Percentiles rank a stretch among this genome's conserved stretches.
phyloP scores from a whole-genome alignment of 2,888 invertebrate genomes.

The Diarsia brunnea region DNA sequence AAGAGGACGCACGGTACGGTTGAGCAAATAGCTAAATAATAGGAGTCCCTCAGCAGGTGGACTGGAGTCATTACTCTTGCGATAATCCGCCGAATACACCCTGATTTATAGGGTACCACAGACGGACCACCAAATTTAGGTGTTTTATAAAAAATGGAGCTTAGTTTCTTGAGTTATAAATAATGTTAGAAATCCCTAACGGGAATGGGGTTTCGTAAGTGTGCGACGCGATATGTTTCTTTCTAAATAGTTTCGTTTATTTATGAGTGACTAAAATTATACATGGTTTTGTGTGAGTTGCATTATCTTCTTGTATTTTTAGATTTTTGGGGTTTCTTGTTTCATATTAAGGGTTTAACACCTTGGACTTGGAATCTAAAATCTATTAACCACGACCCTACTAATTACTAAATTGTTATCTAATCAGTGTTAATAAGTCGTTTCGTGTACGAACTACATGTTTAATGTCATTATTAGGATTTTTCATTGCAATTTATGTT shows the following conservation, averaged over 20 bases:
- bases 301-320: slow-evolving; percentile 31
- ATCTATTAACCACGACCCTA: neutral
- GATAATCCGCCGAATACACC: slow-evolving; percentile 89
- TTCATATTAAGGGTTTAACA: no score
- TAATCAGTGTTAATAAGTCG: neutral
- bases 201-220: slow-evolving; percentile 74
- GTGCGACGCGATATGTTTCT: slow-evolving; percentile 60
- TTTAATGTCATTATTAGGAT: no score
- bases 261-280: slow-evolving; percentile 42
- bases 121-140: slow-evolving; percentile 89
- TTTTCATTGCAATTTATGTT: neutral
- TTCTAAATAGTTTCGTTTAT: slow-evolving; percentile 62
- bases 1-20: slow-evolving; percentile 74
- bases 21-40: slow-evolving; percentile 87
- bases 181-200: slow-evolving; percentile 84
- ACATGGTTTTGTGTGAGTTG: slow-evolving; percentile 21
- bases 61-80: slow-evolving; percentile 89
- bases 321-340: neutral
- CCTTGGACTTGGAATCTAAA: neutral
- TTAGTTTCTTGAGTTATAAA: slow-evolving; percentile 87
- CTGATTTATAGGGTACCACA: slow-evolving; percentile 87
- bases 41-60: slow-evolving; percentile 88
- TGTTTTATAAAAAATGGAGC: slow-evolving; percentile 89
- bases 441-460: neutral
- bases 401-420: neutral